phyloP scores from a whole-genome alignment of 2,888 invertebrate genomes.

The Margaritifera margaritifera region DNA sequence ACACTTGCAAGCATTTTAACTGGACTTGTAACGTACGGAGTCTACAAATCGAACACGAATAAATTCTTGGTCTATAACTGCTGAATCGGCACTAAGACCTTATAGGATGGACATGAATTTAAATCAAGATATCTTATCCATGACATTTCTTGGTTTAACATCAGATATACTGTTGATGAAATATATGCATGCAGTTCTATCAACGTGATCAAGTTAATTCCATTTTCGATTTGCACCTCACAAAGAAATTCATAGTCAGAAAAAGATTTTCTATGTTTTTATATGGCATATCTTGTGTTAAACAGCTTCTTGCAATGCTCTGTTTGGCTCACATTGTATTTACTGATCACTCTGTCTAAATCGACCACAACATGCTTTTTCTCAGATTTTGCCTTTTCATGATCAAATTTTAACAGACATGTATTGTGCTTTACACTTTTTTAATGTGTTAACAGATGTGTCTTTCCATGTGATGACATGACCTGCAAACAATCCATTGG shows the following conservation, averaged over 20 bases:
- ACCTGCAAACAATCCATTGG: too few relatives aligned
- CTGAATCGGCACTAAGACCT: conserved; percentile 12
- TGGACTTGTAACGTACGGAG: not conserved
- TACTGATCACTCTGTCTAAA: too few relatives aligned
- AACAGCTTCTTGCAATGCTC: conserved; percentile 12
- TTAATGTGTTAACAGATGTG: too few relatives aligned
- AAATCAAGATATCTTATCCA: not conserved
- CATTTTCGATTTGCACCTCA: too few relatives aligned
- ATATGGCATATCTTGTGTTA: conserved; percentile 12
- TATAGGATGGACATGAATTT: conserved; percentile 12
- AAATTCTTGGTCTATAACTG: conserved; percentile 12
- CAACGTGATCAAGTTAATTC: too few relatives aligned
- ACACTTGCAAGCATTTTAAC: conserved; percentile 1
- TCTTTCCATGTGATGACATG: too few relatives aligned
- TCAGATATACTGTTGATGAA: conserved; percentile 10
- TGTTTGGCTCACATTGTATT: too few relatives aligned
- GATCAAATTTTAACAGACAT: too few relatives aligned
- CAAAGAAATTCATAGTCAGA: conserved; percentile 11
- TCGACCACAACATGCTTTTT: conserved; percentile 1
- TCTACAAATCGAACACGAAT: not conserved
- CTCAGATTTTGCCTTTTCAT: conserved; percentile 6
- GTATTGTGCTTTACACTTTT: too few relatives aligned
- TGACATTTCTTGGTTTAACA: not conserved
- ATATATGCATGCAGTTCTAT: too few relatives aligned
- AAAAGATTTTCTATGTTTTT: conserved; percentile 9